Evolutionary conservation across 2,113 vertebrate genomes (phyloP), one percentile per base, ranked within the genome.

Genomic region (Tauraco erythrolophus): DNA sequence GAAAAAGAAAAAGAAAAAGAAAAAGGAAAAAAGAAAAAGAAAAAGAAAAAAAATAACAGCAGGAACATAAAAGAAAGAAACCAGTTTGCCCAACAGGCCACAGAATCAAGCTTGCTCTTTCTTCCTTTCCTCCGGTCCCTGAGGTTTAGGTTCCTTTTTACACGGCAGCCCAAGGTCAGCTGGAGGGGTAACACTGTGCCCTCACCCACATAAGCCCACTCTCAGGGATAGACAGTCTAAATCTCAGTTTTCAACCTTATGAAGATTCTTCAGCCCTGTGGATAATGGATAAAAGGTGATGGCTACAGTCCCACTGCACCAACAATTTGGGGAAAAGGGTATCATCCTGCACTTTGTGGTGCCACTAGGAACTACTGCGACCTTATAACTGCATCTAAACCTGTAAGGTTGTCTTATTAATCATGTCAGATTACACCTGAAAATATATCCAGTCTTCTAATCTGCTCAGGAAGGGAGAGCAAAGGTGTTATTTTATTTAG

Each of bases 401-500:
- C 65, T 84, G 8, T 6, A 37, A 25, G 18, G 22, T 22, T 37
- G 31, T 62, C 17, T 70, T 25, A 77, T 11, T 61, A 76, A 64
- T 35, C 66, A 88, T 48, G 61, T 54, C 66, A 83, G 48, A 83
- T 89, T 85, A 83, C 19, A 94, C 60, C 78, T 94, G 82, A 75
- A 70, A 60, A 91, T 56, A 92, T 80, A 82, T 27, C 2, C 35
- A 83, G 24, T 68, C 91, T 81, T 96, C 81, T 84, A 91, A 50
- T 92, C 94, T 95, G 60, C 92, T 95, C 72, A 94, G 79, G 75
- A 75, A 95, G 48, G 93, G 28, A 75, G 66, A 91, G 65, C 13
- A 93, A 95, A 97, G 84, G 86, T 79, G 75, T 64, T 88, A 79
- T 78, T 94, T 96, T 79, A 94, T 89, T 86, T 84, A 93, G 83